These are phyloP conservation scores for Tigriopus californicus DNA, from an alignment of 2,888 invertebrate genomes.

Conservation along the genomic window DNA sequence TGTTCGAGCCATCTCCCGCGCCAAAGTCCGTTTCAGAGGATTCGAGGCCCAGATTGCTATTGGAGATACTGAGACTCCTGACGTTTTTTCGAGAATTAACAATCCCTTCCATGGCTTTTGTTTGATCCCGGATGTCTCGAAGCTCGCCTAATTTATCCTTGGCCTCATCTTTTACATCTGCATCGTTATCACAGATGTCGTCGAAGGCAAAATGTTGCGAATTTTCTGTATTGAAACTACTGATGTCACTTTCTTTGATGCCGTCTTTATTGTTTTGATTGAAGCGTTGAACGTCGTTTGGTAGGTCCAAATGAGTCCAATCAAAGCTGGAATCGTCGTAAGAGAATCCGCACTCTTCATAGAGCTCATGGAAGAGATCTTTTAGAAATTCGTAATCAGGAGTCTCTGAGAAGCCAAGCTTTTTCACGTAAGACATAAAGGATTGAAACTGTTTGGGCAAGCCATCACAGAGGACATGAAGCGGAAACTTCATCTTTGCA, in stretches of 20 bases:
- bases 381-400: conserved; percentile 10
- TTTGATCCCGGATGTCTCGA: neutral
- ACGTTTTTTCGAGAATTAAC: neutral
- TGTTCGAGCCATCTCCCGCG: neutral
- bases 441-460: neutral
- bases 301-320: neutral
- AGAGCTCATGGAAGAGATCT: conserved; percentile 11
- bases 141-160: neutral
- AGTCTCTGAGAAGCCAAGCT: neutral
- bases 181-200: neutral
- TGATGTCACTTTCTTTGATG: neutral
- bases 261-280: neutral
- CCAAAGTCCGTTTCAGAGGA: neutral
- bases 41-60: neutral
- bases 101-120: neutral
- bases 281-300: conserved; percentile 1
- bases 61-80: neutral
- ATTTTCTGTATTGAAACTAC: neutral
- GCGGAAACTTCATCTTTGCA: conserved; percentile 13
- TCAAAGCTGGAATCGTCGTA: conserved; percentile 10
- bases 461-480: conserved; percentile 9
- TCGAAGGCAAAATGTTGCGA: neutral
- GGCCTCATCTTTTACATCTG: neutral
- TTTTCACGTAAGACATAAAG: conserved; percentile 7
- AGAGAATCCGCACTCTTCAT: conserved; percentile 4